Conservation (phyloP, 2,888 invertebrate genomes). For the Gerris lacustris region DNA sequence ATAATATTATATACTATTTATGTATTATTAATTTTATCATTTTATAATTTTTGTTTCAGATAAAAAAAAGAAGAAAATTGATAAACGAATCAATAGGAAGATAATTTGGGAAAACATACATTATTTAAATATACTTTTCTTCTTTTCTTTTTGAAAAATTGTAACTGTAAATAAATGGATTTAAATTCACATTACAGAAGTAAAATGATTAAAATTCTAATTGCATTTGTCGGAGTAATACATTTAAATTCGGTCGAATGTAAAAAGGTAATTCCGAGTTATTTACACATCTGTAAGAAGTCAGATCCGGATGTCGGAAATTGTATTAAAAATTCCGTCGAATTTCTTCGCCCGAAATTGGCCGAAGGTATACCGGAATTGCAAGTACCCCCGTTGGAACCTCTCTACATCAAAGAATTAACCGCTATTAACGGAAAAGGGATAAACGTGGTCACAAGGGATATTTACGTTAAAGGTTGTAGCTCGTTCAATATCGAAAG, state of each 20-base stretch:
- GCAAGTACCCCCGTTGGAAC: conserved; percentile 52
- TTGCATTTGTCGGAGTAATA: too few relatives aligned
- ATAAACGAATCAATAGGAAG: too few relatives aligned
- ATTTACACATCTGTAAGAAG: background rate
- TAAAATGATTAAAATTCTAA: too few relatives aligned
- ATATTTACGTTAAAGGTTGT: conserved; percentile 50
- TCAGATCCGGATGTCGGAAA: background rate
- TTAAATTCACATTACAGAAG: too few relatives aligned
- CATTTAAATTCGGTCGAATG: background rate
- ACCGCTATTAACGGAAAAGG: conserved; percentile 41
- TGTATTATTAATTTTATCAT: too few relatives aligned
- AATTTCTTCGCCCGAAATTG: background rate
- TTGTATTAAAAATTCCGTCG: background rate
- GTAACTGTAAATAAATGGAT: too few relatives aligned
- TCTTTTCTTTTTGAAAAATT: too few relatives aligned
- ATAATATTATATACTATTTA: too few relatives aligned
- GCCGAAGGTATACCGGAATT: conserved; percentile 45
- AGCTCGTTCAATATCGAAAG: conserved; percentile 48
- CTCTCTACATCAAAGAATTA: conserved; percentile 45
- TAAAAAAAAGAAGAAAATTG: too few relatives aligned
- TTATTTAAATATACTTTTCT: too few relatives aligned
- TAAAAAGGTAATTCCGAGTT: background rate
- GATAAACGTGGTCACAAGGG: conserved; percentile 42
- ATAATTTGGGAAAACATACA: too few relatives aligned
- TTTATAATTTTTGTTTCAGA: too few relatives aligned